Conservation (phyloP, 2,797 vertebrate genomes). For the Mormyrus proboscirostris region DNA sequence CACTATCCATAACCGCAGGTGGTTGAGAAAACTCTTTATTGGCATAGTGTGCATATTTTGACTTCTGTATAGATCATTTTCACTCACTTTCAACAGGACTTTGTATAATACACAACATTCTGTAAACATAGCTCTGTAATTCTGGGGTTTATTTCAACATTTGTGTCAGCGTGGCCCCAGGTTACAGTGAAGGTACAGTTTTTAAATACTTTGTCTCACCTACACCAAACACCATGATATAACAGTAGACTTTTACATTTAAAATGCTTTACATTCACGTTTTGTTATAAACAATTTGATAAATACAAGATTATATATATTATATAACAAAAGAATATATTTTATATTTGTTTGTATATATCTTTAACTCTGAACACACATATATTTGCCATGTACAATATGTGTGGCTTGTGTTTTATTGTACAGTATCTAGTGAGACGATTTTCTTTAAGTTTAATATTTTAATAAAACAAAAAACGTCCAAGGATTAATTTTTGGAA, state of each 20-base stretch:
- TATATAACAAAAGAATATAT: conserved; percentile 76
- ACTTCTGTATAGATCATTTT: conserved; percentile 64
- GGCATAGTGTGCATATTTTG: conserved; percentile 70
- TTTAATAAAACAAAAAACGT: conserved; percentile 11
- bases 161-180: conserved; percentile 47
- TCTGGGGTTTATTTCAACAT: conserved; percentile 46
- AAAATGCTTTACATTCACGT: conserved; percentile 75
- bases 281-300: conserved; percentile 73
- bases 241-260: conserved; percentile 63
- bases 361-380: conserved; percentile 50
- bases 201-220: conserved; percentile 61
- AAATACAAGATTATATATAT: conserved; percentile 65
- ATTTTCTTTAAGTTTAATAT: conserved; percentile 32
- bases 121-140: conserved; percentile 65
- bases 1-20: not conserved
- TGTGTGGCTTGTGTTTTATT: conserved; percentile 54
- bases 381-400: conserved; percentile 38
- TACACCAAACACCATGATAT: conserved; percentile 73
- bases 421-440: conserved; percentile 41
- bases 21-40: conserved; percentile 72
- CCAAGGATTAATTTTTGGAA: not conserved
- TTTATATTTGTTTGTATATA: conserved; percentile 53
- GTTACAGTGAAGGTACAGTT: conserved; percentile 56
- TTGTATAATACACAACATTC: conserved; percentile 62
- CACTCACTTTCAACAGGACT: conserved; percentile 71